phyloP scores from a whole-genome alignment of 1,140 invertebrate genomes.

The Mizuhopecten yessoensis region DNA sequence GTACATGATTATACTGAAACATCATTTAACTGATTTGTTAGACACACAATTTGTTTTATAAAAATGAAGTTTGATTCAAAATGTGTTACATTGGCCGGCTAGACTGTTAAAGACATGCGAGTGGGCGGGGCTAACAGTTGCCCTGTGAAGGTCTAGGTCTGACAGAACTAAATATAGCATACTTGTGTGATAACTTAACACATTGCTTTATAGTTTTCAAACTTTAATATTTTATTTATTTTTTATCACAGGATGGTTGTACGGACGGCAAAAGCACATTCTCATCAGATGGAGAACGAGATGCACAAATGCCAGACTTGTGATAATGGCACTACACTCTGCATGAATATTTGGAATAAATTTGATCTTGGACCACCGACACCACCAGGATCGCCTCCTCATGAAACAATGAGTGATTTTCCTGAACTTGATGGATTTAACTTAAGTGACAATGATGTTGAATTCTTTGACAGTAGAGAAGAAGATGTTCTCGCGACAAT shows the following conservation, averaged over 20 bases:
- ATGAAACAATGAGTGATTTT: conserved; percentile 68
- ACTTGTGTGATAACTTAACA: conserved; percentile 39
- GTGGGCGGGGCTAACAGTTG: conserved; percentile 46
- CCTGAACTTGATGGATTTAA: conserved; percentile 62
- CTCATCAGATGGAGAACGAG: conserved; percentile 40
- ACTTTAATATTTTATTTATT: neutral
- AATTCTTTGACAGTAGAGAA: conserved; percentile 57
- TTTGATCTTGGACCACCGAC: conserved; percentile 83
- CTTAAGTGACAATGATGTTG: conserved; percentile 59
- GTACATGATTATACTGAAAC: too few species aligned
- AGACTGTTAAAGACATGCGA: neutral
- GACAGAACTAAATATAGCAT: conserved; percentile 46
- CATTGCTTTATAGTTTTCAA: neutral
- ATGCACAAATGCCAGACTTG: conserved; percentile 30
- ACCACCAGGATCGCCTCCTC: conserved; percentile 76
- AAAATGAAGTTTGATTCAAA: neutral
- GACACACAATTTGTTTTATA: conserved; percentile 31
- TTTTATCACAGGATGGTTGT: conserved; percentile 4
- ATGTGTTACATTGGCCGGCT: neutral
- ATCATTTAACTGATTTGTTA: neutral
- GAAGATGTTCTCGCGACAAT: conserved; percentile 51
- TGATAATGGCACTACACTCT: conserved; percentile 49
- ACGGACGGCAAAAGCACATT: conserved; percentile 6
- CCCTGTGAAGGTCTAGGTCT: conserved; percentile 16
- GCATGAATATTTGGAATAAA: conserved; percentile 84